Evolutionary conservation across 2,113 vertebrate genomes (phyloP), one percentile per base, ranked within the genome.

Genomic region (Nestor notabilis): DNA sequence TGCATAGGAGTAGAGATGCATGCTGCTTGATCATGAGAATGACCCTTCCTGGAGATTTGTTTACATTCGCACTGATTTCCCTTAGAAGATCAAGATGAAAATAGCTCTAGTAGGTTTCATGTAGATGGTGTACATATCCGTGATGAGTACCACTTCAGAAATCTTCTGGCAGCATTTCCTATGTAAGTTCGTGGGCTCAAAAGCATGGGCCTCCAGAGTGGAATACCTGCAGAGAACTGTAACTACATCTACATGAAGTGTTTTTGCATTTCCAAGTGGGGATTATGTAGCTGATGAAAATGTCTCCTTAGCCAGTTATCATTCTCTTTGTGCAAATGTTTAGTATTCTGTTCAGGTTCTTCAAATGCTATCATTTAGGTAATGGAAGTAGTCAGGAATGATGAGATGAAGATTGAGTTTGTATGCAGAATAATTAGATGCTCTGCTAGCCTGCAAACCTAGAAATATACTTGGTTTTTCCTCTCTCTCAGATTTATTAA

Each of bases 391-490:
- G 86, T 93, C 44, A 55, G 58, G 71, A 93, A 78, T 63, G 25
- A 53, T 68, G 44, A 89, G 61, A 69, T 81, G 55, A 94, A 50
- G 70, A 60, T 11, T 78, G 50, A 55, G 29, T 81, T 83, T 94
- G 43, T 71, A 70, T 60, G 82, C 58, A 49, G 70, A 63, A 89
- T 95, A 94, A 92, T 90, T 81, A 92, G 93, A 63, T 72, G 66
- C 43, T 95, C 49, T 83, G 53, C 49, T 91, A 94, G 75, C 69
- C 49, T 72, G 46, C 1, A 5, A 82, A 83, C 18, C 55, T 53
- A 93, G 58, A 87, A 94, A 93, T 86, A 74, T 10, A 50, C 46
- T 90, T 91, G 82, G 16, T 89, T 78, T 80, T 86, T 91, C 71
- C 20, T n/a, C 61, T 94, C 46, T 70, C 66, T 81, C 39, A 23